phyloP scores from a whole-genome alignment of 2,888 invertebrate genomes.

The Lasioglossum villosulum region DNA sequence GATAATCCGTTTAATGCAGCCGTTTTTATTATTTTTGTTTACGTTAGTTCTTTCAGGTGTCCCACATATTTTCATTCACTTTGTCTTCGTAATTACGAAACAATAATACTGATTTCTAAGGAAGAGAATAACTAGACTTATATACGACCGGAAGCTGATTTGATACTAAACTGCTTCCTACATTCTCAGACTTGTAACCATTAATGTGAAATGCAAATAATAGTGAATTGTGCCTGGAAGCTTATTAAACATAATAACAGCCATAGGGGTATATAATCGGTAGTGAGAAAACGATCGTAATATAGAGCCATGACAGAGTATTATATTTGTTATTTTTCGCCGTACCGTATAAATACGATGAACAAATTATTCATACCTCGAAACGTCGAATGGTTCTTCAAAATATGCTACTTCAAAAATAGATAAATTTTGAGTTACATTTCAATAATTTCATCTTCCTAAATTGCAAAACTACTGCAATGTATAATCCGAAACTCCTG shows the following conservation, averaged over 20 bases:
- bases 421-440: background rate
- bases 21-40: background rate
- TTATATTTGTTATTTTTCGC: background rate
- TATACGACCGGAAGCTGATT: background rate
- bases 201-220: background rate
- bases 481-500: no score
- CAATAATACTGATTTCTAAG: background rate
- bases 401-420: background rate
- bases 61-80: background rate
- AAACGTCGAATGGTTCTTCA: background rate
- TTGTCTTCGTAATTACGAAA: background rate
- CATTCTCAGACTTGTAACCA: background rate
- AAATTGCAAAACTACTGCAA: background rate
- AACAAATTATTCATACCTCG: background rate
- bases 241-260: background rate
- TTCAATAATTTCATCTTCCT: background rate
- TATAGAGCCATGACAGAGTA: background rate
- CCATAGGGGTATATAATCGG: background rate
- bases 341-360: background rate
- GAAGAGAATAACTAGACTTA: background rate
- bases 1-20: background rate
- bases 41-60: background rate
- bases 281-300: background rate
- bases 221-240: background rate
- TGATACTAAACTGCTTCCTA: background rate